Evolutionary conservation across 2,888 invertebrate species (phyloP), one percentile per base, ranked within the genome.

Genomic region (Cistogaster globosa): DNA sequence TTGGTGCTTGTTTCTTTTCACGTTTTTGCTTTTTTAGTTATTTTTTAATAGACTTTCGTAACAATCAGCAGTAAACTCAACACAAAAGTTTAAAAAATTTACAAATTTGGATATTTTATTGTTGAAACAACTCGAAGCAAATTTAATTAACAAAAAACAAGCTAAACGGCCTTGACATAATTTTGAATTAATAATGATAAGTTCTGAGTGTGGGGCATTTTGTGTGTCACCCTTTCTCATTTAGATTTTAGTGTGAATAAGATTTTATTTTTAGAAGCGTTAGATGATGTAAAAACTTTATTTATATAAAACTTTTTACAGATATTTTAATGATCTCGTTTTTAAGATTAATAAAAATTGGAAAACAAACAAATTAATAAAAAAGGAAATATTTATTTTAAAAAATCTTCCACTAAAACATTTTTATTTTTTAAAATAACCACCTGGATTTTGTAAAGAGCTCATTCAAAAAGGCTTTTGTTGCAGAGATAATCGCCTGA

Each of bases 121-220:
- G 51, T 53, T 53, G 20, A 20, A 53, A 53, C 14, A 18, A 12
- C n/a, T 20, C 6, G 7, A 14, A 16, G 1, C 42, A 42, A 8
- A 38, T 9, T 7, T 42, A 12, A 12, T 55, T 32, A 32, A 32
- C 8, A 32, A 3, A 32, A 32, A 5, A 32, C 6, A 62, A 69
- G 55, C 67, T 68, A 18, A 67, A 60, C 57, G 60, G 65, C 83
- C 83, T 84, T 84, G 75, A 79, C 75, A 63, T 57, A 38, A 57
- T 75, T 78, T 57, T 38, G 16, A 12, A 20, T 36, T 53, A 67
- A 74, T 67, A 53, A 80, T 45, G 42, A 42, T 75, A 14, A 45
- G 20, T 36, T 42, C 38, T 42, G 53, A 36, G 57, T 38, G 8
- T 63, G n/a, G 14, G 8, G 16, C 1, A 76, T 68, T 69, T 62